Evolutionary conservation across 2,797 vertebrate genomes (phyloP), one percentile per base, ranked within the genome.

Genomic region (Platalea minor): DNA sequence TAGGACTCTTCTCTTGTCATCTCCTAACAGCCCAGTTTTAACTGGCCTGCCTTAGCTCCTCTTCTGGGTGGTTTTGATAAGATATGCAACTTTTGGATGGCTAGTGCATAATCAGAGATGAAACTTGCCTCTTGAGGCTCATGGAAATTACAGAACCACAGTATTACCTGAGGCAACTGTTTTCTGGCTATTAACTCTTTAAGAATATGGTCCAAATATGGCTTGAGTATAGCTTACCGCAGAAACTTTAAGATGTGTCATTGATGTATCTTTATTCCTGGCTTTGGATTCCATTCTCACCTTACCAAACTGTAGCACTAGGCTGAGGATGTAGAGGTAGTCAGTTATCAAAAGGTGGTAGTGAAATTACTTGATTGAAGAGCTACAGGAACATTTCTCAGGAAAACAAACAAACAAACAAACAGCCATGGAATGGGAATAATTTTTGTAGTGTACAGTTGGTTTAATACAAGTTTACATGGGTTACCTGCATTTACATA

Each of bases 81-180:
- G 33, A 54, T 59, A 74, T 4, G 5, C 7, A 80, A 13, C 4
- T 17, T 87, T 69, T 0, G 0, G 6, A 11, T 17, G 10, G 5
- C 24, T 76, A 43, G 41, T 11, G 10, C 24, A 19, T 16, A 35
- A 10, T 23, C 43, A 67, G 43, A 72, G 39, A 64, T 5, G 9
- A 37, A 74, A 14, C 16, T 85, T 59, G 21, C 11, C 1, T 3
- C 20, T 64, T 53, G 31, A 75, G 31, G 19, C 11, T 65, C 5
- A 13, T 37, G 54, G 29, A 91, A 82, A 33, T 74, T 46, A 46
- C 1, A 59, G 37, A 81, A 37, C 5, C 6, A 39, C 13, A 48
- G 14, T 24, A 31, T 43, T 60, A 85, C 25, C 15, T 41, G 35
- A 48, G 4, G 10, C 3, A 68, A 41, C 9, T 24, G 9, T 59